Conservation (phyloP, 2,113 vertebrate genomes). For the Guaruba guarouba region DNA sequence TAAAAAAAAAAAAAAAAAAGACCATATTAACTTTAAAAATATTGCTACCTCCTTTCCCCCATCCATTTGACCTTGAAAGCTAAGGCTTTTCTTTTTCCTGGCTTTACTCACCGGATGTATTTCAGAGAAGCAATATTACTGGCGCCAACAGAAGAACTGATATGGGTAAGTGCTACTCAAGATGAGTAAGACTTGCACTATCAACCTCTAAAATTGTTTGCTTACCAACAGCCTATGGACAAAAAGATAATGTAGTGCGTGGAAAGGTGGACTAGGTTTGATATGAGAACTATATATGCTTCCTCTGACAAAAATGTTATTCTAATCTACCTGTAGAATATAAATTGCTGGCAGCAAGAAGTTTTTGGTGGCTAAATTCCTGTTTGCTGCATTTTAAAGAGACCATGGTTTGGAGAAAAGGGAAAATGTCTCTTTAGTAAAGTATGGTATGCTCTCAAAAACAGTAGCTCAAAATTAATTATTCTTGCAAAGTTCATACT, state of each 20-base stretch:
- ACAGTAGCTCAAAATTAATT: slow-evolving; percentile 16
- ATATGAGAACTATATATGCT: not conserved
- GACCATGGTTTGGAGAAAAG: not conserved
- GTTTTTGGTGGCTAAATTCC: not conserved
- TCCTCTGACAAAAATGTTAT: not conserved
- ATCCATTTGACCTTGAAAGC: slow-evolving; percentile 39
- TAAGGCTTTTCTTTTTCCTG: not conserved
- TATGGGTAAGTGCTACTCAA: slow-evolving; percentile 9
- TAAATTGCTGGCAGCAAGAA: not conserved
- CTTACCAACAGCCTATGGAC: not conserved
- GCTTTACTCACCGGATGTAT: not conserved
- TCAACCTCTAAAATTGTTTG: slow-evolving; percentile 40
- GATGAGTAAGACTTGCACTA: slow-evolving; percentile 26
- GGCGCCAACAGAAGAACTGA: not conserved
- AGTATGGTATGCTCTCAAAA: not conserved
- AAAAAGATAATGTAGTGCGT: not conserved
- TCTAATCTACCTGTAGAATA: slow-evolving; percentile 4
- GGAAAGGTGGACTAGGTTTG: not conserved
- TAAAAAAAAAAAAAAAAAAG: not conserved
- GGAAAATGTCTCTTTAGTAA: not conserved
- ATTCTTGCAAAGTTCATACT: not conserved
- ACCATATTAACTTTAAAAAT: not conserved
- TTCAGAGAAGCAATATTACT: not conserved
- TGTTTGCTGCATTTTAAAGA: not conserved
- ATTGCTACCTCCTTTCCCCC: not conserved